Evolutionary conservation across 2,888 invertebrate genomes (phyloP), one percentile per base, ranked within the genome.

Genomic region (Spisula subtruncata): DNA sequence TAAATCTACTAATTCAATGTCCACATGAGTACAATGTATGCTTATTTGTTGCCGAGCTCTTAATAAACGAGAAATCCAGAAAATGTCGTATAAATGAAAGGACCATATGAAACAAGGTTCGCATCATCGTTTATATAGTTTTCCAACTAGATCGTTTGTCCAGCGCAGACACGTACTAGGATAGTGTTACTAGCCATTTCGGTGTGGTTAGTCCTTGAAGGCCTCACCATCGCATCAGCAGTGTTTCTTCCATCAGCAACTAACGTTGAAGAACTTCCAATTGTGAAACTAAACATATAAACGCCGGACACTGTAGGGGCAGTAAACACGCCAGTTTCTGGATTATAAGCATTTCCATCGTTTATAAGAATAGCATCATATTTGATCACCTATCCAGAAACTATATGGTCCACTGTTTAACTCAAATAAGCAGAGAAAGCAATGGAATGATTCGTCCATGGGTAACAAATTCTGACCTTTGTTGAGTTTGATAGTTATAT

Each of bases 271-370:
- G 75, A 16, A 75, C 75, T 75, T 14, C 25, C 75, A 8, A 75
- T 35, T 16, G 75, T 32, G 35, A 75, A 75, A 18, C 16, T 75
- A 75, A 75, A 75, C 18, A 75, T 32, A 35, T 75, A 75, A 75
- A 75, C 75, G 18, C 75, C 75, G 8, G 29, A 18, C 4, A 32
- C 71, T n/a, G 8, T 41, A 32, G 75, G 35, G 75, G 75, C 75
- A 16, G 75, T 75, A 14, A 75, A 75, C 32, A 35, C 35, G 35
- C 75, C 75, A 32, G 2, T 32, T 8, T 75, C 75, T 14, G 32
- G 75, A 20, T 75, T 75, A 14, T 75, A 75, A 14, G 75, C 75
- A 18, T 75, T 32, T 32, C 75, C 75, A 14, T 75, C 75, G 75
- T 75, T 75, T 35, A 75, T 1, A 18, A 75, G 75, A 1, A 75